Percentiles rank a stretch among this genome's conserved stretches.
Evolutionary conservation across 2,113 vertebrate species (phyloP).

Genomic region (Oncorhynchus clarkii): DNA sequence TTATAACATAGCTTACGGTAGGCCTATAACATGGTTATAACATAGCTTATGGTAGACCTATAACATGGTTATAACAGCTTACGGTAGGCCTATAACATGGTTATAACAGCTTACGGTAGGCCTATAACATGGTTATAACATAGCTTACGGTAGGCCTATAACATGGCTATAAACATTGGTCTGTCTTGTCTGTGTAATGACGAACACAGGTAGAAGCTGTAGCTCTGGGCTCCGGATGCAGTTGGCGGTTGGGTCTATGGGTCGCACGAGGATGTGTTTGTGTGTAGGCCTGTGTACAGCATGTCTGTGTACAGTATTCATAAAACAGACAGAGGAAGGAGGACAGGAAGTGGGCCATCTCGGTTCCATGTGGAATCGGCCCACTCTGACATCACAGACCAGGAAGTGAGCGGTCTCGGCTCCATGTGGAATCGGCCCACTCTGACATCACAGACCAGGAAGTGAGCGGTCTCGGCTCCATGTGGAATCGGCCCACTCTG

Average conservation of each 20-base stretch:
- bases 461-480: too few relatives aligned
- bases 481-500: too few relatives aligned
- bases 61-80: too few relatives aligned
- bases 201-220: not conserved
- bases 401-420: slow-evolving; percentile 40
- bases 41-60: too few relatives aligned
- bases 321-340: slow-evolving; percentile 26
- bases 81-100: too few relatives aligned
- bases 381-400: slow-evolving; percentile 46
- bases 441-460: too few relatives aligned
- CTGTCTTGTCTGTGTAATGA: too few relatives aligned
- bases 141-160: not conserved
- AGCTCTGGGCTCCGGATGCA: not conserved
- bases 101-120: too few relatives aligned
- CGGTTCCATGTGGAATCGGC: slow-evolving; percentile 9
- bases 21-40: too few relatives aligned
- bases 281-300: not conserved
- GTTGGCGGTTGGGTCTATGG: not conserved
- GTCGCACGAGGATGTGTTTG: not conserved
- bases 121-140: too few relatives aligned
- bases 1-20: too few relatives aligned
- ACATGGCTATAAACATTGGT: not conserved
- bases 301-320: slow-evolving; percentile 4
- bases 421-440: too few relatives aligned
- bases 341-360: slow-evolving; percentile 37